phyloP scores from a whole-genome alignment of 2,888 invertebrate species.

The Coelopa pilipes region DNA sequence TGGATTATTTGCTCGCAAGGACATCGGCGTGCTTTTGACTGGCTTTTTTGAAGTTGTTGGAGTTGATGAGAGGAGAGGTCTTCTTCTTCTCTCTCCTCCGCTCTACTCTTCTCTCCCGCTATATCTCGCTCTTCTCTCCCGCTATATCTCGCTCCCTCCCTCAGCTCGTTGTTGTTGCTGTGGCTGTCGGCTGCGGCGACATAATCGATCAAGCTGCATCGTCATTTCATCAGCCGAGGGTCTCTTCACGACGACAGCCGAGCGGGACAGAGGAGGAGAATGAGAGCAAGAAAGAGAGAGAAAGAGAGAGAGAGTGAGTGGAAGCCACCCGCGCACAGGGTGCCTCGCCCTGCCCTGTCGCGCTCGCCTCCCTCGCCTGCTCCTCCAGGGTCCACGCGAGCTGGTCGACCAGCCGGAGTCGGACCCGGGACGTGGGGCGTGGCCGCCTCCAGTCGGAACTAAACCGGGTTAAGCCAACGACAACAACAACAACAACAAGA shows the following conservation, averaged over 20 bases:
- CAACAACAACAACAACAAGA: constrained; percentile 1
- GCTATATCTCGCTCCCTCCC: not conserved
- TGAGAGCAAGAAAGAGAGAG: too few species aligned
- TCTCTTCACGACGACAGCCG: not conserved
- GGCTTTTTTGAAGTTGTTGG: too few species aligned
- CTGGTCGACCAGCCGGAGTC: too few species aligned
- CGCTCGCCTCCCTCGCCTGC: too few species aligned
- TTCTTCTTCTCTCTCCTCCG: not conserved
- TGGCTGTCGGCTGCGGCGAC: constrained; percentile 7
- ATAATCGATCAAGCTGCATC: constrained; percentile 23
- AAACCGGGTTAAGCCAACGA: not conserved
- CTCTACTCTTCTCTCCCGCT: not conserved
- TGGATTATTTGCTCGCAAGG: too few species aligned
- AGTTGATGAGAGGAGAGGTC: not conserved
- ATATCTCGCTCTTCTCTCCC: not conserved
- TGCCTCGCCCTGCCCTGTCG: not conserved
- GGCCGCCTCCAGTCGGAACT: not conserved
- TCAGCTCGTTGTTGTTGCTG: not conserved
- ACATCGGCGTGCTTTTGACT: too few species aligned
- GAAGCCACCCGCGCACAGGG: not conserved
- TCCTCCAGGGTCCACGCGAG: too few species aligned
- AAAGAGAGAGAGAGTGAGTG: too few species aligned
- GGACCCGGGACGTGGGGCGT: not conserved
- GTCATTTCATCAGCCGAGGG: constrained; percentile 8
- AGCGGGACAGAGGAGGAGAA: too few species aligned